These are phyloP conservation scores for Notodonta dromedarius DNA, from an alignment of 2,888 invertebrate genomes.

Conservation along the genomic window DNA sequence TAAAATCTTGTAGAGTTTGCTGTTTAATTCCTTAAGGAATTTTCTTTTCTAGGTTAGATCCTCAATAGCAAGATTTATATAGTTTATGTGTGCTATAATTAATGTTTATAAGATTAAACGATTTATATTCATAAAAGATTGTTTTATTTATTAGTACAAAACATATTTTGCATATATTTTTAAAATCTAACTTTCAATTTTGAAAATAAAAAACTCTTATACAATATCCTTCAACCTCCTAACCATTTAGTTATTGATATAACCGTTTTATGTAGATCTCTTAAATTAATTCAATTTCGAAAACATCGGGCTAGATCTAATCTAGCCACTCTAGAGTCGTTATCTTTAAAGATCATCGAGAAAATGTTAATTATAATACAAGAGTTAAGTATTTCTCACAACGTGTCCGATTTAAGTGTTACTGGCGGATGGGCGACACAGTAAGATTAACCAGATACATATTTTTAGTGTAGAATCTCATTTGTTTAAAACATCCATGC, in stretches of 20 bases:
- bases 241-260: background rate
- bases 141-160: too few relatives aligned
- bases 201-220: background rate
- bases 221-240: background rate
- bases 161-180: too few relatives aligned
- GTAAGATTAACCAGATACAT: too few relatives aligned
- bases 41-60: too few relatives aligned
- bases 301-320: conserved; percentile 1
- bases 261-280: background rate
- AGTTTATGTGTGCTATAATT: too few relatives aligned
- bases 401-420: background rate
- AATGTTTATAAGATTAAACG: too few relatives aligned
- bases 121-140: too few relatives aligned
- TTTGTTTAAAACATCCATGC: too few relatives aligned
- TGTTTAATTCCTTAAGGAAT: too few relatives aligned
- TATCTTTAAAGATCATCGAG: conserved; percentile 4
- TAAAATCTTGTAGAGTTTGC: background rate
- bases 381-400: background rate
- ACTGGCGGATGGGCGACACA: background rate
- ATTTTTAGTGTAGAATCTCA: too few relatives aligned
- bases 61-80: too few relatives aligned
- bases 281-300: background rate
- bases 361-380: background rate
- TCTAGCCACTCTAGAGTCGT: background rate
- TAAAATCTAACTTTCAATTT: too few relatives aligned